phyloP scores from a whole-genome alignment of 2,113 vertebrate genomes.

The Malurus elegans region DNA sequence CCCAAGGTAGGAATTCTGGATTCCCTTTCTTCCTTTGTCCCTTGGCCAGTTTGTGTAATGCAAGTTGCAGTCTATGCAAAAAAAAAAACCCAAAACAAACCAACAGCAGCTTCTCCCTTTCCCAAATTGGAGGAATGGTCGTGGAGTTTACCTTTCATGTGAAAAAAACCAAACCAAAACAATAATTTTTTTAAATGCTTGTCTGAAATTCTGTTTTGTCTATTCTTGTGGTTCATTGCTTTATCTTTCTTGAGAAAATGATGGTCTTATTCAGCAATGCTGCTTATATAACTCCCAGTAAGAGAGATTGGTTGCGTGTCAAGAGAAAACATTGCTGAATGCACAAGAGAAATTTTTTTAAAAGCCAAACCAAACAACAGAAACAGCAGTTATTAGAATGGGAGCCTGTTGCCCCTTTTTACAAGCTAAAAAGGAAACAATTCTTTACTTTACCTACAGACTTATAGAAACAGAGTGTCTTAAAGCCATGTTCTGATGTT shows the following conservation, averaged over 20 bases:
- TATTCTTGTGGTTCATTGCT: background rate
- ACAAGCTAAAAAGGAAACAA: background rate
- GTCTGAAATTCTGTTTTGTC: background rate
- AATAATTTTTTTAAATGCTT: background rate
- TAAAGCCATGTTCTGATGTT: background rate
- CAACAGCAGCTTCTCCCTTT: background rate
- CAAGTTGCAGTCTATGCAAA: background rate
- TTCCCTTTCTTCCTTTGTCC: background rate
- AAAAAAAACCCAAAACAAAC: background rate
- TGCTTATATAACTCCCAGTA: background rate
- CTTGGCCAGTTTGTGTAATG: background rate
- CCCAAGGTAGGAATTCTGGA: slow-evolving; percentile 78
- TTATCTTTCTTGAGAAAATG: background rate
- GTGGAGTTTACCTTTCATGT: background rate
- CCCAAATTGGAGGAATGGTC: background rate
- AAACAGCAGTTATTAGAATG: background rate
- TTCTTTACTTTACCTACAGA: background rate
- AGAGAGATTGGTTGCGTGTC: background rate
- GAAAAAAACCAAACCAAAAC: background rate
- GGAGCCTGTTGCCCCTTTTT: background rate
- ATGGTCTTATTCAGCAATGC: background rate
- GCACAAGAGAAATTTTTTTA: background rate
- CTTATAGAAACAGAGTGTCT: background rate
- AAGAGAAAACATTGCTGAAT: background rate
- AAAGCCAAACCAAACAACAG: background rate